These are phyloP conservation scores for Podotricha telesiphe DNA, from an alignment of 2,888 invertebrate species.

Conservation along the genomic window DNA sequence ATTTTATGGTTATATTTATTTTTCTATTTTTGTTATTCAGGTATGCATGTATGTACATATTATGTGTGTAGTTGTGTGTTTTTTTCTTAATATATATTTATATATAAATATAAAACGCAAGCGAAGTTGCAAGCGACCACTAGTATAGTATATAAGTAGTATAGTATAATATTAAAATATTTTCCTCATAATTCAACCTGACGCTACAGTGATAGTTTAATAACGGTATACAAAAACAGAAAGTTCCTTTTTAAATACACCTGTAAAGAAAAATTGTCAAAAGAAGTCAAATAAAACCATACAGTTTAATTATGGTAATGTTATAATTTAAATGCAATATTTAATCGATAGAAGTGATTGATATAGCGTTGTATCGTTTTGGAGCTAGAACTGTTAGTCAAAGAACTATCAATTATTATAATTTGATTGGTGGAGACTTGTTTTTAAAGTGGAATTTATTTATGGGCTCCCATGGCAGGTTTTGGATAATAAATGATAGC, in stretches of 20 bases:
- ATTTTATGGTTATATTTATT: too few species aligned
- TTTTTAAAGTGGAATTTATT: conserved; percentile 20
- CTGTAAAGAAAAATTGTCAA: conserved; percentile 6
- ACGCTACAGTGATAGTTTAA: background rate
- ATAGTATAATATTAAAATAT: background rate
- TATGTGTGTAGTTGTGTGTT: too few species aligned
- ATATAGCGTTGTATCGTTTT: conserved; percentile 44
- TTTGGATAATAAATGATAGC: too few species aligned
- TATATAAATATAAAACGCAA: too few species aligned
- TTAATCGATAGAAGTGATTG: conserved; percentile 49
- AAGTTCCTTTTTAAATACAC: background rate
- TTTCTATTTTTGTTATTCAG: too few species aligned
- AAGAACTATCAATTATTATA: conserved; percentile 49
- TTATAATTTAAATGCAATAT: conserved; percentile 49
- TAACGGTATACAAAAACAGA: conserved; percentile 2
- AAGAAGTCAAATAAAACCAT: conserved; percentile 14
- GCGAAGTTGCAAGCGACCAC: too few species aligned
- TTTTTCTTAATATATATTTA: too few species aligned
- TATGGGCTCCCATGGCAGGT: conserved; percentile 8
- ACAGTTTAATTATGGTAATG: conserved; percentile 45
- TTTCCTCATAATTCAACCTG: background rate
- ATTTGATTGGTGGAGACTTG: conserved; percentile 35
- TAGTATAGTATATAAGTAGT: too few species aligned
- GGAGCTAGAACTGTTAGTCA: conserved; percentile 41
- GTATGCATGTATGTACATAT: too few species aligned